These are phyloP conservation scores for Zoanthus sansibaricus DNA, from an alignment of 92 coral and sea anemone species.

Conservation along the genomic window DNA sequence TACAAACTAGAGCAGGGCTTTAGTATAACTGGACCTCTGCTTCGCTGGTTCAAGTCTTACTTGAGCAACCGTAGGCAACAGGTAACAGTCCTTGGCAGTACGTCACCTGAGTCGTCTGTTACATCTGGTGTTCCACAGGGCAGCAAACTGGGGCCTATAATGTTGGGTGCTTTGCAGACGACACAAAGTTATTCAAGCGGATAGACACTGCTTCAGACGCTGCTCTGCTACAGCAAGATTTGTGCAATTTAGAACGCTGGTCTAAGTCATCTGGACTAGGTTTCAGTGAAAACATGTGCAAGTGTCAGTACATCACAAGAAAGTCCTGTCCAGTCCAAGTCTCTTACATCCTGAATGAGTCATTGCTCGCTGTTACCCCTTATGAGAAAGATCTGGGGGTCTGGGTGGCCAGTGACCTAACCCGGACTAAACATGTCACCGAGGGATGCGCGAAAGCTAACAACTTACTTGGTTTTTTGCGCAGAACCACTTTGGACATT, in stretches of 20 bases:
- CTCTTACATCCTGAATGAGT: no score
- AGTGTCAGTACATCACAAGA: no score
- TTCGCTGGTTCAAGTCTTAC: conserved; percentile 1
- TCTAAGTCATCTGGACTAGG: neutral
- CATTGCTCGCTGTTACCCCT: no score
- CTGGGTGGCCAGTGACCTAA: no score
- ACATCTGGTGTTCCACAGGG: conserved; percentile 15
- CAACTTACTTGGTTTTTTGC: conserved; percentile 25
- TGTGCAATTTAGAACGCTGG: conserved; percentile 1
- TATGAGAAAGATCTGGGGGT: no score
- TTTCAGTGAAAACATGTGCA: conserved; percentile 11
- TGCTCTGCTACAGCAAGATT: conserved; percentile 19
- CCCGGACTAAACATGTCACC: no score
- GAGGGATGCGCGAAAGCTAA: conserved; percentile 36
- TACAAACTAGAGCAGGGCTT: conserved; percentile 19
- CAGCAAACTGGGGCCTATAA: conserved; percentile 6
- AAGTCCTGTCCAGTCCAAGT: no score
- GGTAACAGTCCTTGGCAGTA: neutral
- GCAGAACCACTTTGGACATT: no score
- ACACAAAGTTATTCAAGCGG: conserved; percentile 6
- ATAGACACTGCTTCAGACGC: conserved; percentile 12
- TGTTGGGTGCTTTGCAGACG: conserved; percentile 37
- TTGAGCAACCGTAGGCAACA: neutral
- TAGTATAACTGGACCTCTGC: conserved; percentile 1
- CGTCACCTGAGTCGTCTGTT: neutral